Conservation (phyloP, 2,113 vertebrate genomes). For the Tylochromis polylepis region DNA sequence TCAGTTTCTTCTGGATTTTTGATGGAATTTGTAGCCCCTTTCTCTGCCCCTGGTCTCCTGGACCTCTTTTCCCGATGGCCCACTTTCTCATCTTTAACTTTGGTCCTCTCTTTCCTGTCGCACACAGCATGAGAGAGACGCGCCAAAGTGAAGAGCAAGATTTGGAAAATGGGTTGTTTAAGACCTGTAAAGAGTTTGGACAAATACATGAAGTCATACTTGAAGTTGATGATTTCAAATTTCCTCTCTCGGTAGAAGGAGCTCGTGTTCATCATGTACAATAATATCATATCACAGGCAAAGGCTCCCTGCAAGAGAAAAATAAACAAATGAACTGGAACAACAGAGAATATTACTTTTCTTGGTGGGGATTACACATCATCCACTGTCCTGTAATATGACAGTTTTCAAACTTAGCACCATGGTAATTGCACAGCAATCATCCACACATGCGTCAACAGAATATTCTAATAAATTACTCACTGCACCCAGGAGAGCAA, state of each 20-base stretch:
- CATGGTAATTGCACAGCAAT: not conserved
- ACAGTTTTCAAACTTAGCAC: not conserved
- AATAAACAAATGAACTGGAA: not conserved
- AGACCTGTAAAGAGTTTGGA: not conserved
- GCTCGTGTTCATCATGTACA: conserved; percentile 93
- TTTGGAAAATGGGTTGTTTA: not conserved
- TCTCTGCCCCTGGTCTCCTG: conserved; percentile 39
- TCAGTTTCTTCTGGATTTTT: conserved; percentile 2
- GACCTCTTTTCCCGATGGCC: conserved; percentile 37
- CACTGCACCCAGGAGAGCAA: conserved; percentile 89
- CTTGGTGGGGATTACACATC: not conserved
- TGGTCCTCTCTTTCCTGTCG: conserved; percentile 47
- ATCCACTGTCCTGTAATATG: not conserved
- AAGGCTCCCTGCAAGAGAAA: conserved; percentile 83
- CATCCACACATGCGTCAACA: not conserved
- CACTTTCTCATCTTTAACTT: conserved; percentile 38
- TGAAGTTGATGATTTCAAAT: conserved; percentile 89
- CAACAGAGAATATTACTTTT: not conserved
- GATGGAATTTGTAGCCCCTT: conserved; percentile 14
- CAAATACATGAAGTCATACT: conserved; percentile 66
- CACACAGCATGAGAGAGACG: not conserved
- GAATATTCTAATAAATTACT: conserved; percentile 63
- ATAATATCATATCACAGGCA: conserved; percentile 88
- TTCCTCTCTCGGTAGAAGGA: conserved; percentile 90
- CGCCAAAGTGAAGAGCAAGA: not conserved